Percentiles rank a stretch among this genome's conserved stretches.
Evolutionary conservation across 2,113 vertebrate genomes (phyloP).

Genomic region (Corythaeola cristata): DNA sequence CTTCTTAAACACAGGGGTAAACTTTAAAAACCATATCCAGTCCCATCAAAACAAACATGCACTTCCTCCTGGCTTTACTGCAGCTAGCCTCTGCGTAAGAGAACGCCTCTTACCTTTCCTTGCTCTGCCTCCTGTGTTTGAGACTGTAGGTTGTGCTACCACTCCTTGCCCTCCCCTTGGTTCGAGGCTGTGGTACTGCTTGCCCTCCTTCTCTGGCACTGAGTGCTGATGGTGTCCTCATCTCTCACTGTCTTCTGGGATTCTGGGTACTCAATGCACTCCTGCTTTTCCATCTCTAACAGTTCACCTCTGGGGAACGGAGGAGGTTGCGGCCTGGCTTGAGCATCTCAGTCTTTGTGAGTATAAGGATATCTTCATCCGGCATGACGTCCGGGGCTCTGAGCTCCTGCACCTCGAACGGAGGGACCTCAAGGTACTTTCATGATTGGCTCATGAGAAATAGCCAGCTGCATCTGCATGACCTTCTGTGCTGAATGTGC

Average conservation of each 20-base stretch:
- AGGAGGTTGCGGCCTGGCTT: conserved; percentile 96
- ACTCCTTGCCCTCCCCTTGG: not conserved
- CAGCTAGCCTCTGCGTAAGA: conserved; percentile 49
- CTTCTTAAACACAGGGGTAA: not conserved
- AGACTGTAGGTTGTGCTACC: not conserved
- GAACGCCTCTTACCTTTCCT: not conserved
- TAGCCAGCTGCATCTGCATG: conserved; percentile 62
- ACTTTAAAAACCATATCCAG: not conserved
- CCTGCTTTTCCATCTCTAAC: conserved; percentile 81
- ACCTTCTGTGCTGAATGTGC: conserved; percentile 63
- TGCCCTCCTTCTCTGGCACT: not conserved
- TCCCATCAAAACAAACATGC: not conserved
- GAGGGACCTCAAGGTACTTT: conserved; percentile 94
- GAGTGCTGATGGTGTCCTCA: conserved; percentile 35
- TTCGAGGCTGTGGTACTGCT: not conserved
- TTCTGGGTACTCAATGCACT: conserved; percentile 76
- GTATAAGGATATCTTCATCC: conserved; percentile 96
- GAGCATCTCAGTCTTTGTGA: conserved; percentile 95
- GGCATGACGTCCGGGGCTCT: conserved; percentile 94
- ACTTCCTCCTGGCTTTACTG: not conserved
- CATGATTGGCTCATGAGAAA: conserved; percentile 17
- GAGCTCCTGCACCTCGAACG: conserved; percentile 97
- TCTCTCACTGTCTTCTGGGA: conserved; percentile 56
- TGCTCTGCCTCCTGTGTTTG: not conserved
- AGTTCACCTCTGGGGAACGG: conserved; percentile 97